Base-by-base conservation (phyloP, 2,888 invertebrate species). In the Erynnis tages region DNA sequence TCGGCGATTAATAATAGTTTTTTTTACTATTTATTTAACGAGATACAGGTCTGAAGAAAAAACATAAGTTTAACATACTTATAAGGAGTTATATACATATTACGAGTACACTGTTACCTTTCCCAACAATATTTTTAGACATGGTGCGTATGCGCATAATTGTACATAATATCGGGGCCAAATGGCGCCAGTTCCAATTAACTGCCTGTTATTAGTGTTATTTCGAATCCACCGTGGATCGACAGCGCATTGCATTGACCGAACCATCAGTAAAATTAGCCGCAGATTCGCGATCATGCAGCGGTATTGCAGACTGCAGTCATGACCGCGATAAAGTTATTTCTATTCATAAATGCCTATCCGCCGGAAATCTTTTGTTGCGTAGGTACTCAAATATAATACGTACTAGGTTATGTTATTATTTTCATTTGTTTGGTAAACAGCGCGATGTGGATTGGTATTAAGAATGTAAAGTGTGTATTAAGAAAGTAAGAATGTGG, bases 191-290 rank as follows among this genome's bases (percentile, higher is more conserved):
- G 71, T 65, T 77, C 76, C 79, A 81, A 83, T 84, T 80, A 81
- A 74, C 73, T 61, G 65, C 58, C 62, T 55, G 82, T 75, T 86
- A 84, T 86, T 84, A 58, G 62, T 55, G 82, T 75, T 86, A 84
- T 86, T 84, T 82, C 69, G 68, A 83, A 72, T 65, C 61, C 62
- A 50, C 55, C 59, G 57, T 57, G 70, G 66, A 67, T 60, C 64
- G 62, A 59, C 70, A 62, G 84, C 83, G 76, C 85, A 85, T 73
- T 84, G 76, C 85, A 85, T 73, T 84, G 86, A 86, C 83, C 87
- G 81, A 62, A 58, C 58, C 61, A 63, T 61, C 68, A 64, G 73
- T 80, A 81, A 82, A 82, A 79, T 84, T 84, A 86, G 84, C 73
- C 59, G 59, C 67, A 66, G 64, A 76, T 75, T 77, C 68, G 68